Percentiles rank a stretch among this genome's conserved stretches.
Conservation (phyloP, 2,888 invertebrate genomes). For the Ectemnius cavifrons region DNA sequence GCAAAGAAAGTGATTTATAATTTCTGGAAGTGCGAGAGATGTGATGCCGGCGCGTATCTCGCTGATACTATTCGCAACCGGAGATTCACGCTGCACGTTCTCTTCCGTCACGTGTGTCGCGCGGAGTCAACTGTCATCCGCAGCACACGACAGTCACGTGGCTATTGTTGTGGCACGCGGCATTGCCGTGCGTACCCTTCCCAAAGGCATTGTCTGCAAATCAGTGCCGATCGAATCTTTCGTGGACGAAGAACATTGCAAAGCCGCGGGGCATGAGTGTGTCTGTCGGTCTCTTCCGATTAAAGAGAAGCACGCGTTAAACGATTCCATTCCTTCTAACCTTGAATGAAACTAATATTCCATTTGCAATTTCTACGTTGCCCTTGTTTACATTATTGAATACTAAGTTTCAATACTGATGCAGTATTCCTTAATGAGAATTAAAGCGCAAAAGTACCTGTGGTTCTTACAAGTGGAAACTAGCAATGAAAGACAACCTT, state of each 20-base stretch:
- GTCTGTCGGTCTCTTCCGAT: slow-evolving; percentile 21
- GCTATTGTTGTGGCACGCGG: slow-evolving; percentile 58
- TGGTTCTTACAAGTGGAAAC: too few species aligned
- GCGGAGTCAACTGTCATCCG: slow-evolving; percentile 62
- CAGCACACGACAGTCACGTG: slow-evolving; percentile 64
- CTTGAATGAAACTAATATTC: background rate
- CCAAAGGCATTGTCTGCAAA: slow-evolving; percentile 64
- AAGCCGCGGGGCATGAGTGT: slow-evolving; percentile 10
- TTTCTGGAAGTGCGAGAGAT: background rate
- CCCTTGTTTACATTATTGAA: background rate
- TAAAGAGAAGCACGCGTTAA: slow-evolving; percentile 50
- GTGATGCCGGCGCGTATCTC: background rate
- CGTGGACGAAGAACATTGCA: slow-evolving; percentile 40
- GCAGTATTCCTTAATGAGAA: too few species aligned
- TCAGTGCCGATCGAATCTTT: slow-evolving; percentile 54
- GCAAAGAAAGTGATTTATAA: background rate
- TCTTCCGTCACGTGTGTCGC: slow-evolving; percentile 58
- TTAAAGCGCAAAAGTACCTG: too few species aligned
- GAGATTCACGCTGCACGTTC: slow-evolving; percentile 47
- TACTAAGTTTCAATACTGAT: background rate
- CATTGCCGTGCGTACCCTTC: slow-evolving; percentile 54
- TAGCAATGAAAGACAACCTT: too few species aligned
- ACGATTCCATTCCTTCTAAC: slow-evolving; percentile 11
- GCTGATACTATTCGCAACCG: slow-evolving; percentile 14
- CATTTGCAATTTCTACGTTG: background rate